Percentiles rank a stretch among this genome's conserved stretches.
These are phyloP conservation scores for Hydrophis major DNA, from an alignment of 2,797 vertebrate genomes.

Conservation along the genomic window DNA sequence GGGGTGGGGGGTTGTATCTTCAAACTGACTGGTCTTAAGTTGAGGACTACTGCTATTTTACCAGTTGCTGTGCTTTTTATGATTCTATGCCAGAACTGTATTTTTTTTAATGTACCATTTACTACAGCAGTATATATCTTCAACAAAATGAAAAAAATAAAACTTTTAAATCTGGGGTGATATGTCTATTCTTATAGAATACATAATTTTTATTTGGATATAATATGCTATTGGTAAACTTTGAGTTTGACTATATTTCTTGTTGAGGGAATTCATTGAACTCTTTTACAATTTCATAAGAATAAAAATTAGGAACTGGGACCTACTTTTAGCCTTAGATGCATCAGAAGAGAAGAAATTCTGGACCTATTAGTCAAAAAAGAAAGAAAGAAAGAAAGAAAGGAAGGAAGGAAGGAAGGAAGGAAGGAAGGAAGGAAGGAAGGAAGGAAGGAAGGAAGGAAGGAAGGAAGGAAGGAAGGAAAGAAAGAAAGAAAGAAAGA, in stretches of 20 bases:
- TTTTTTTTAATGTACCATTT: neutral
- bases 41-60: neutral
- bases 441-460: too few relatives aligned
- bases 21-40: neutral
- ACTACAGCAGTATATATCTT: neutral
- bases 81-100: neutral
- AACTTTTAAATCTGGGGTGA: neutral
- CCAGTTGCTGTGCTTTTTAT: neutral
- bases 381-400: too few relatives aligned
- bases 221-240: neutral
- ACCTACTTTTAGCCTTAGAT: neutral
- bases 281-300: neutral
- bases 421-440: too few relatives aligned
- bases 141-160: neutral
- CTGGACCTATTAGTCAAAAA: neutral
- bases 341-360: neutral
- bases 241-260: neutral
- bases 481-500: too few relatives aligned
- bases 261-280: neutral
- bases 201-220: neutral
- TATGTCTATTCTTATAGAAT: neutral
- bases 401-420: too few relatives aligned
- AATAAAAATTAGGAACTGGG: neutral
- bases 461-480: too few relatives aligned
- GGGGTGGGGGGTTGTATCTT: neutral